Evolutionary conservation across 2,888 invertebrate species (phyloP).

Genomic region (Harpalus rufipes): DNA sequence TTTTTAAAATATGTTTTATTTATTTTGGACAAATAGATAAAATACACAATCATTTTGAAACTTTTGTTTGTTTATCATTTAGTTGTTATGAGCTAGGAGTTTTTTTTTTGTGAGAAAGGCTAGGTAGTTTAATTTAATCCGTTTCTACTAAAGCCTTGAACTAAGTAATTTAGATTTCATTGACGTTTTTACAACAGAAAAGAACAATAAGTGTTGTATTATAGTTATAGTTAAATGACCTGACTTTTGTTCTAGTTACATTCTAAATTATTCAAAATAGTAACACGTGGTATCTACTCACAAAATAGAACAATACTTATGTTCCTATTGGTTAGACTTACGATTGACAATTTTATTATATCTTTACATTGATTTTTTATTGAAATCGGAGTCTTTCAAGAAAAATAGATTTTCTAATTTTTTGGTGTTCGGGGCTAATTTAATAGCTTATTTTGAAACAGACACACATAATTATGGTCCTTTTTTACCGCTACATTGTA

Average conservation of each 20-base stretch:
- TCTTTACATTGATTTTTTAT: too few species aligned
- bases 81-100: background rate
- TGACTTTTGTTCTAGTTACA: background rate
- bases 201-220: background rate
- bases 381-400: too few species aligned
- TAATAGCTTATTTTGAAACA: too few species aligned
- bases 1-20: conserved; percentile 34
- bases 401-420: too few species aligned
- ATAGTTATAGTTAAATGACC: background rate
- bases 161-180: background rate
- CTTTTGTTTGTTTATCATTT: conserved; percentile 24
- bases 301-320: too few species aligned
- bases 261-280: background rate
- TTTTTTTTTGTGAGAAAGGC: background rate
- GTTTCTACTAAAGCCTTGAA: background rate
- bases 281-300: background rate
- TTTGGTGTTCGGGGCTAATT: too few species aligned
- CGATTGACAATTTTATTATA: too few species aligned
- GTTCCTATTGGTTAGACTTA: too few species aligned
- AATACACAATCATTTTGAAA: conserved; percentile 17
- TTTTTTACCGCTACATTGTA: too few species aligned
- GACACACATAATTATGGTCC: too few species aligned
- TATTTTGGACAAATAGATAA: conserved; percentile 23
- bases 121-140: background rate
- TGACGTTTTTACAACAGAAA: background rate